Percentiles rank a stretch among this genome's conserved stretches.
phyloP scores from a whole-genome alignment of 2,888 invertebrate species.

The Tineola bisselliella region DNA sequence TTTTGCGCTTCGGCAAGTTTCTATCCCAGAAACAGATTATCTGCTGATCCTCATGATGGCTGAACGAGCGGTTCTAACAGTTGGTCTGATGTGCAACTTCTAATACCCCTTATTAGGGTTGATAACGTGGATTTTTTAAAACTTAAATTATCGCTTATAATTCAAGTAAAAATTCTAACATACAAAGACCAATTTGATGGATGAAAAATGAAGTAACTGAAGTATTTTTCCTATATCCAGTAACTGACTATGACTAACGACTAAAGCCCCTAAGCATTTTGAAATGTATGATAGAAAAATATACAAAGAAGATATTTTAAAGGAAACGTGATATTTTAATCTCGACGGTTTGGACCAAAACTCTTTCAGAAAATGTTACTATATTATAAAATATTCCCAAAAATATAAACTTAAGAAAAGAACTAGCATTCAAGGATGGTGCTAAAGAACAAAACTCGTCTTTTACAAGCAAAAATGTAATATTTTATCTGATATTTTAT shows the following conservation, averaged over 20 bases:
- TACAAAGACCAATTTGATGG: too few relatives aligned
- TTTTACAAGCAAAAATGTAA: background rate
- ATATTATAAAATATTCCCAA: background rate
- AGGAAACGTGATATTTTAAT: background rate
- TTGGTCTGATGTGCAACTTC: conserved; percentile 12
- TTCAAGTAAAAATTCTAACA: too few relatives aligned
- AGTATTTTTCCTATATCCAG: background rate
- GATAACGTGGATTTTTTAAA: background rate
- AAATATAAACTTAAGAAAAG: background rate
- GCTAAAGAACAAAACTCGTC: background rate
- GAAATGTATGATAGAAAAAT: background rate
- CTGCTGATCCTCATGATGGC: conserved; percentile 11
- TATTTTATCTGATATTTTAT: conserved; percentile 4
- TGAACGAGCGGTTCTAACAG: conserved; percentile 8
- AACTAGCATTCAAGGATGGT: background rate
- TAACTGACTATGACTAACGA: background rate
- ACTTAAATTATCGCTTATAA: too few relatives aligned
- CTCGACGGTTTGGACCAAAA: background rate
- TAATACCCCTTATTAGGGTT: conserved; percentile 5
- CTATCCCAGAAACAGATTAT: conserved; percentile 8
- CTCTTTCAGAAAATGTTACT: background rate
- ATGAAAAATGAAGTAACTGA: too few relatives aligned
- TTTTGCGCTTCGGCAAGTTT: background rate
- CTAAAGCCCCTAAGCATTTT: background rate
- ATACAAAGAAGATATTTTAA: background rate